Evolutionary conservation across 2,797 vertebrate genomes (phyloP), one percentile per base, ranked within the genome.

Genomic region (Danio choprae): DNA sequence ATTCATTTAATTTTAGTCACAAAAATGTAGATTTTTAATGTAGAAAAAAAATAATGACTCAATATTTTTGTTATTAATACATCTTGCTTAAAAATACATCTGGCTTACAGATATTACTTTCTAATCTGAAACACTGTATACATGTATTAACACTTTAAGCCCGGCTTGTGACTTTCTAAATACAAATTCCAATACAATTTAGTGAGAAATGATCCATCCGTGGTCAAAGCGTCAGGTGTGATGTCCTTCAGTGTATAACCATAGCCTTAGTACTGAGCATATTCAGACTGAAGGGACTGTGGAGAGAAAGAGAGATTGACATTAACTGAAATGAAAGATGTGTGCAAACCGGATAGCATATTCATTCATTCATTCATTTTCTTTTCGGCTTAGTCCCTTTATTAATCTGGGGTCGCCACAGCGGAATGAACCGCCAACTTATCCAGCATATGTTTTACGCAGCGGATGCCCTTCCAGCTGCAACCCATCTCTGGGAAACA

Each of bases 201-300:
- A 71, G n/a, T 40, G 18, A 40, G n/a, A 58, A 40, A 73, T 41
- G 36, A 20, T 58, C 20, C 16, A 6, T 20, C 10, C 46, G 6
- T 40, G n/a, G 50, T 64, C 16, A 13, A 56, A 4, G 12, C 59
- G n/a, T 53, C 53, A 46, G 69, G 7, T 46, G 50, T 13, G 7
- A 55, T 40, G 20, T 4, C 4, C 41, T 15, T 80, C 75, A 63
- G 38, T 7, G 59, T 59, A 59, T 50, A 63, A 13, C 43, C 8
- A 36, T 29, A 18, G 75, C 55, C 20, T 85, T 82, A 87, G 84
- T 85, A 87, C 36, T 85, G 81, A 63, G 50, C 79, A 67, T 79
- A 87, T 67, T 84, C 84, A 44, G 84, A 84, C 82, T 82, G 86
- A 82, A 87, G 82, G 80, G 86, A 85, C 86, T 87, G 82, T 16